Conservation (phyloP, 2,888 invertebrate genomes). For the Atrina japonica region DNA sequence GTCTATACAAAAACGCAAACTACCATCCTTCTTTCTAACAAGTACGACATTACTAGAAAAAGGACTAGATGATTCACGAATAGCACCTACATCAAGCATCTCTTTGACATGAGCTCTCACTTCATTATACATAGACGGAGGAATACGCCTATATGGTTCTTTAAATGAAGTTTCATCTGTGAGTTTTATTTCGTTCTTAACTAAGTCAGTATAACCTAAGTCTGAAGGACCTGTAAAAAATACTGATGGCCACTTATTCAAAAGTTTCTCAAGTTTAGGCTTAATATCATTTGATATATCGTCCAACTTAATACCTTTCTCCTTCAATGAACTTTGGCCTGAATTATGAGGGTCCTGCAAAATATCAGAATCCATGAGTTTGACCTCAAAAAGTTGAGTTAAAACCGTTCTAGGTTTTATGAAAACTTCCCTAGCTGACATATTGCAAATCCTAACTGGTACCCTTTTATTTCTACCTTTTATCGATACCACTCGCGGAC, state of each 20-base stretch:
- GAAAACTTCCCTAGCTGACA: slow-evolving; percentile 29
- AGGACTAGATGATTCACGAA: slow-evolving; percentile 26
- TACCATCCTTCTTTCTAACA: slow-evolving; percentile 31
- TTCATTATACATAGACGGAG: too few relatives aligned
- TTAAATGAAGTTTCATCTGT: slow-evolving; percentile 17
- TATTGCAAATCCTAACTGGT: slow-evolving; percentile 32
- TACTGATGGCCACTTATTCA: background rate
- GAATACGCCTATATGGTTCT: too few relatives aligned
- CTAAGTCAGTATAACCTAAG: slow-evolving; percentile 19
- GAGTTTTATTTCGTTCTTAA: slow-evolving; percentile 27
- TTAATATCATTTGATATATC: slow-evolving; percentile 3
- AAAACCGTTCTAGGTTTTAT: slow-evolving; percentile 22
- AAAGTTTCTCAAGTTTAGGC: background rate
- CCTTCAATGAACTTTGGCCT: background rate
- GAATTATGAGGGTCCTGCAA: background rate
- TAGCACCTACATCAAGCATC: slow-evolving; percentile 16
- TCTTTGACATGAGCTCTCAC: slow-evolving; percentile 14
- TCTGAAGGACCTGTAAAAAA: slow-evolving; percentile 29
- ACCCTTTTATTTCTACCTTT: slow-evolving; percentile 5
- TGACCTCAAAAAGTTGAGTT: slow-evolving; percentile 16
- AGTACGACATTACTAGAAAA: slow-evolving; percentile 34
- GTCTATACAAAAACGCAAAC: slow-evolving; percentile 35
- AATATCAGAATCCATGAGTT: slow-evolving; percentile 25
- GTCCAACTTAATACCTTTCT: background rate
- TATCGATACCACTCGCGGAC: slow-evolving; percentile 13